A percentile compares a stretch with the other conserved stretches of the same genome.
These are phyloP conservation scores for Melanotaenia boesemani DNA, from an alignment of 2,797 vertebrate species.

Conservation along the genomic window DNA sequence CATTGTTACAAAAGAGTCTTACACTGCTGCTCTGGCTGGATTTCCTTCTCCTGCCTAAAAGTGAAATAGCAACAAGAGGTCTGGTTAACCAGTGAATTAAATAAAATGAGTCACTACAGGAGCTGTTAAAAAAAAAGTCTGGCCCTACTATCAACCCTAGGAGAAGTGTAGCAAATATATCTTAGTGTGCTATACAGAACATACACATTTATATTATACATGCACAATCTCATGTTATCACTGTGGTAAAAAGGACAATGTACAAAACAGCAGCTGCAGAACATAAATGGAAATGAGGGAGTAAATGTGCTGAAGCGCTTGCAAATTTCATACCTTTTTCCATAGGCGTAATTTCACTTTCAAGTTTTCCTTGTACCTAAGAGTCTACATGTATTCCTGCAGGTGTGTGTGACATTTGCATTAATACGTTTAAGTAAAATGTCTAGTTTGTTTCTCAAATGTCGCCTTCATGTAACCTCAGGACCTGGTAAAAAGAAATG, in stretches of 20 bases:
- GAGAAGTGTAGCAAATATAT: slow-evolving; percentile 1
- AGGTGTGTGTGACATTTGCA: slow-evolving; percentile 28
- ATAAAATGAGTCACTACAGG: slow-evolving; percentile 5
- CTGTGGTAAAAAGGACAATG: slow-evolving; percentile 44
- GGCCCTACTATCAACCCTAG: slow-evolving; percentile 18
- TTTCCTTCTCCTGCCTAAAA: slow-evolving; percentile 24
- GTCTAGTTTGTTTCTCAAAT: slow-evolving; percentile 50
- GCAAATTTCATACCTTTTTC: slow-evolving; percentile 2
- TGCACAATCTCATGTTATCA: slow-evolving; percentile 22
- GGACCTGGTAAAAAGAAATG: background rate
- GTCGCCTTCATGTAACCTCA: background rate
- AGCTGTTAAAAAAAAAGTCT: slow-evolving; percentile 6
- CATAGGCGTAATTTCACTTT: slow-evolving; percentile 17
- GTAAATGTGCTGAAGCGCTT: slow-evolving; percentile 8
- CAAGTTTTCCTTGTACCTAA: background rate
- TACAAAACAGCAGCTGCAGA: slow-evolving; percentile 9
- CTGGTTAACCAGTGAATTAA: slow-evolving; percentile 1
- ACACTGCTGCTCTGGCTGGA: slow-evolving; percentile 27
- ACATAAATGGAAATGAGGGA: slow-evolving; percentile 38
- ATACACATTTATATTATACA: background rate
- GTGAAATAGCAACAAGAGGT: slow-evolving; percentile 32
- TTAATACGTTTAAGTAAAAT: slow-evolving; percentile 10
- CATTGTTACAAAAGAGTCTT: slow-evolving; percentile 41
- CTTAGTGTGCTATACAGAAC: background rate
- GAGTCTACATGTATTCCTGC: background rate